phyloP scores from a whole-genome alignment of 2,888 invertebrate species.

The Prenolepis imparis region DNA sequence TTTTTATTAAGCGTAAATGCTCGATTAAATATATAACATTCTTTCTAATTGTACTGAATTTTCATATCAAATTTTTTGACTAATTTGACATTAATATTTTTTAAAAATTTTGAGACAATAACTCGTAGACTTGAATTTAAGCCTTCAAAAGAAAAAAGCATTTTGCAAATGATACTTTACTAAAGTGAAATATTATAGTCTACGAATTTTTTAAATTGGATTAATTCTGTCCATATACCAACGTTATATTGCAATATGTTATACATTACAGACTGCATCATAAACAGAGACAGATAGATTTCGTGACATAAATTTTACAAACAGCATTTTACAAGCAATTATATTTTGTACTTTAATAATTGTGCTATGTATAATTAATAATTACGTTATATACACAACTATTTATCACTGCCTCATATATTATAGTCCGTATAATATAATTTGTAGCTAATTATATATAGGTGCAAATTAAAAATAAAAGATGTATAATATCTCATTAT shows the following conservation, averaged over 20 bases:
- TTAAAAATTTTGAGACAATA: not conserved
- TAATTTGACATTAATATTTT: not conserved
- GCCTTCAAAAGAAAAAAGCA: not conserved
- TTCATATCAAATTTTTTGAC: not conserved
- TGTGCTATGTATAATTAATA: no score
- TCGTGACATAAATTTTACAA: not conserved
- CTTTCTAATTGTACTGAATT: not conserved
- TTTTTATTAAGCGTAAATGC: not conserved
- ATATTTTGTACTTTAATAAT: not conserved
- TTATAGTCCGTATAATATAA: no score
- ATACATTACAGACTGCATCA: not conserved
- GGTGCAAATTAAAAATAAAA: slow-evolving; percentile 12
- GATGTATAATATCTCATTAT: not conserved
- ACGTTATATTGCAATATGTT: not conserved
- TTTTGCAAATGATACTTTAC: not conserved
- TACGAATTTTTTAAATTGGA: not conserved
- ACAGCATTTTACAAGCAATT: not conserved
- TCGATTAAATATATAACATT: not conserved
- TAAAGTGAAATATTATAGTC: not conserved
- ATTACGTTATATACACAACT: no score
- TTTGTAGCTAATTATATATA: not conserved
- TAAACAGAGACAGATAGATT: not conserved
- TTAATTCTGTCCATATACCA: not conserved
- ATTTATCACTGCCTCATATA: not conserved
- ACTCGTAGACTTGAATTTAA: not conserved